Percentiles rank a stretch among this genome's conserved stretches.
Evolutionary conservation across 2,797 vertebrate species (phyloP).

Genomic region (Hyperoplus immaculatus): DNA sequence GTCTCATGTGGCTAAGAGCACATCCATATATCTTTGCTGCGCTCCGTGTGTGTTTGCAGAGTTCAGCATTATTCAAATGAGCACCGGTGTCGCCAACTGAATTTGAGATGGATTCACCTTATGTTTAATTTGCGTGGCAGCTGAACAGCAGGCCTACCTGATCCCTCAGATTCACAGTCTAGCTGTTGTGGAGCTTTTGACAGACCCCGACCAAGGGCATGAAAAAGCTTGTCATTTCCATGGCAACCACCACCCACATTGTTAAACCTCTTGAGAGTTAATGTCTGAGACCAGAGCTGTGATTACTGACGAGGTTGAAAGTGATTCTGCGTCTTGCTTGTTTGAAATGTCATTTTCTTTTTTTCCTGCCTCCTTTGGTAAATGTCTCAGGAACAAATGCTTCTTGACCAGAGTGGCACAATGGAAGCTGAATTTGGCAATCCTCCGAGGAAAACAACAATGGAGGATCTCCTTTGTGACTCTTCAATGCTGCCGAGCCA

Average conservation of each 20-base stretch:
- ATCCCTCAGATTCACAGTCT: constrained; percentile 1
- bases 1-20: neutral
- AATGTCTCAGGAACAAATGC: neutral
- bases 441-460: neutral
- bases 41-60: constrained; percentile 17
- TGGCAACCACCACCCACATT: constrained; percentile 40
- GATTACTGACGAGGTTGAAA: neutral
- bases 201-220: constrained; percentile 1
- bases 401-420: neutral
- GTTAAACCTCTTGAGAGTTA: constrained; percentile 25
- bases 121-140: neutral
- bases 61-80: constrained; percentile 32
- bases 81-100: neutral
- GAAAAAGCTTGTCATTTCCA: constrained; percentile 35
- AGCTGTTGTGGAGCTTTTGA: constrained; percentile 5
- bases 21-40: neutral
- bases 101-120: constrained; percentile 2
- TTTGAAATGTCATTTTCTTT: neutral
- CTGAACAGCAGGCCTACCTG: neutral
- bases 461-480: neutral
- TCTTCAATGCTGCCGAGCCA: neutral
- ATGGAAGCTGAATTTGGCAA: neutral
- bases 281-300: constrained; percentile 16
- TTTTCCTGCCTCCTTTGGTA: neutral
- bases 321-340: neutral